Evolutionary conservation across 1,140 invertebrate genomes (phyloP).

Genomic region (Mylabris phalerata): DNA sequence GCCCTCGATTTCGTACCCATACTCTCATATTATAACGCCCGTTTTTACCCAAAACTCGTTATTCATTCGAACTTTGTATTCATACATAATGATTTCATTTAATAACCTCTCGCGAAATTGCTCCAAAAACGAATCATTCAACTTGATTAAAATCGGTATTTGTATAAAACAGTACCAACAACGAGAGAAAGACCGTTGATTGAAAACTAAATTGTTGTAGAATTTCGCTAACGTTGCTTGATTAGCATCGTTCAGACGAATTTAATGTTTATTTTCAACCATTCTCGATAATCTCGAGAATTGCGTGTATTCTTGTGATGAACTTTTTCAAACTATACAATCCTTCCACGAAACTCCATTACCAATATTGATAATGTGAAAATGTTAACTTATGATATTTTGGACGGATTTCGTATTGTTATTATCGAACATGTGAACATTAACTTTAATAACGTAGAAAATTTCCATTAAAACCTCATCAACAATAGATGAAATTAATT

Average conservation of each 20-base stretch:
- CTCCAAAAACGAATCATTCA: constrained; percentile 17
- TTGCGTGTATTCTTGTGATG: constrained; percentile 3
- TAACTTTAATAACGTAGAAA: no score
- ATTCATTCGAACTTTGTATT: constrained; percentile 22
- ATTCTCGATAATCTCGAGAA: not conserved
- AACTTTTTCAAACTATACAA: constrained; percentile 6
- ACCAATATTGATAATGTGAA: constrained; percentile 11
- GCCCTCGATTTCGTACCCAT: not conserved
- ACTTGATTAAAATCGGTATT: constrained; percentile 25
- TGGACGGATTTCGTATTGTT: not conserved
- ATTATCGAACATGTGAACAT: not conserved
- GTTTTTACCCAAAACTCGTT: not conserved
- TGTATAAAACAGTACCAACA: constrained; percentile 2
- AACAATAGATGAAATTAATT: not conserved
- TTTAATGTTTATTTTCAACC: not conserved
- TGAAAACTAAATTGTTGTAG: constrained; percentile 2
- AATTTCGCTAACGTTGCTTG: no score
- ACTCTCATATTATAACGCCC: not conserved
- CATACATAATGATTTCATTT: constrained; percentile 26
- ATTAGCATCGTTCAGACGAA: no score
- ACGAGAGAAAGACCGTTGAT: not conserved
- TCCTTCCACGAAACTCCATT: constrained; percentile 10
- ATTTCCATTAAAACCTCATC: no score
- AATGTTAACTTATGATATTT: constrained; percentile 11
- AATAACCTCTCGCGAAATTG: constrained; percentile 22